These are phyloP conservation scores for Theropithecus gelada DNA, from an alignment of 2,113 vertebrate species.

Conservation along the genomic window DNA sequence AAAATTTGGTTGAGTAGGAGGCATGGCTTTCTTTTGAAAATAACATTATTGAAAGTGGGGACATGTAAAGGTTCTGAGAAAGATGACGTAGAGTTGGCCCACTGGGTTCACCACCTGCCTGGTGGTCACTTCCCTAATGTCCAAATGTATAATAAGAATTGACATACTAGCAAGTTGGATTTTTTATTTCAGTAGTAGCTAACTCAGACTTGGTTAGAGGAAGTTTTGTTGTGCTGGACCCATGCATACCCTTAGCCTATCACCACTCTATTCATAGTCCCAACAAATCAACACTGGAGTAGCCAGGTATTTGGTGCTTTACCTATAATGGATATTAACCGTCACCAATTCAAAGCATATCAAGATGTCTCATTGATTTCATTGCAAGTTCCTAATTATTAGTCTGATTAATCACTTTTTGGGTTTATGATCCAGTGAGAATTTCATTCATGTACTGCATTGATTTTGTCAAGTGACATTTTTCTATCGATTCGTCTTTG, in stretches of 20 bases:
- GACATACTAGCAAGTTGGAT: neutral
- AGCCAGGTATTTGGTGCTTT: neutral
- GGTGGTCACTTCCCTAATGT: neutral
- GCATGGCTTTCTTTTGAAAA: too few relatives aligned
- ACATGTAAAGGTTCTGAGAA: neutral
- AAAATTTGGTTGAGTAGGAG: too few relatives aligned
- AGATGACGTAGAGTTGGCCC: neutral
- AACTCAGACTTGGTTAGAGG: neutral
- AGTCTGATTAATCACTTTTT: too few relatives aligned
- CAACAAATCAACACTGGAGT: neutral
- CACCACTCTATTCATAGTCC: too few relatives aligned
- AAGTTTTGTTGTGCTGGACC: neutral
- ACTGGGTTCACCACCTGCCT: neutral
- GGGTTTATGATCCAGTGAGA: too few relatives aligned
- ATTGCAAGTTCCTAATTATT: neutral
- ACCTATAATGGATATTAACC: neutral
- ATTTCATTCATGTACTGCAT: too few relatives aligned
- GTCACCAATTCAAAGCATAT: neutral
- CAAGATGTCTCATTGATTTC: neutral
- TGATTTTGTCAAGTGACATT: too few relatives aligned
- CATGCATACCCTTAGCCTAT: neutral
- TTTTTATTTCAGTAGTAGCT: neutral
- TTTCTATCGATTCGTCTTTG: too few relatives aligned
- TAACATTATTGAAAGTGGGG: neutral
- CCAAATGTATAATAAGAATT: neutral